A percentile compares a stretch with the other conserved stretches of the same genome.
These are phyloP conservation scores for Oreamnos americanus DNA, from an alignment of 2,113 vertebrate genomes.

Conservation along the genomic window DNA sequence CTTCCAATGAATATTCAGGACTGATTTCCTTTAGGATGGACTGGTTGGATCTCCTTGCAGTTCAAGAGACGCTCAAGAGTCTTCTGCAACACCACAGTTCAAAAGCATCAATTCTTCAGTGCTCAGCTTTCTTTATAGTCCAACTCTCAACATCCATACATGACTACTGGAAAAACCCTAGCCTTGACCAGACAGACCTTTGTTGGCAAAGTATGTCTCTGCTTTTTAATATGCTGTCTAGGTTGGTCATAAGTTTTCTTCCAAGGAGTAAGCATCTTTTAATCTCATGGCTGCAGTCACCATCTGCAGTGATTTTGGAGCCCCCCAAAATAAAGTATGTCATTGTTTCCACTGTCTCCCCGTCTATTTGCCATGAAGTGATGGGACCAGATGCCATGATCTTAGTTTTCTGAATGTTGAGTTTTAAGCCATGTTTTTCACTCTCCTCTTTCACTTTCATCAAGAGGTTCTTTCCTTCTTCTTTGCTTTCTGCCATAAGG, in stretches of 20 bases:
- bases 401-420: not conserved
- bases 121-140: not conserved
- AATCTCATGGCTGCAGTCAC: not conserved
- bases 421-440: not conserved
- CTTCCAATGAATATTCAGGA: not conserved
- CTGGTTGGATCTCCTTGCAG: not conserved
- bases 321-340: accelerated
- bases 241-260: not conserved
- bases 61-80: not conserved
- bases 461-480: not conserved
- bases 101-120: not conserved
- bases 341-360: not conserved
- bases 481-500: not conserved
- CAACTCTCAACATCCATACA: not conserved
- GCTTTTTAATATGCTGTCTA: not conserved
- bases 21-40: not conserved
- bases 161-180: not conserved
- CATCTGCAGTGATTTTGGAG: not conserved
- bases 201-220: not conserved
- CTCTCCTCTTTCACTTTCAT: not conserved
- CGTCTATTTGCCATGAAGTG: not conserved
- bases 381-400: not conserved
- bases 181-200: not conserved
- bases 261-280: not conserved
- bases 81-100: not conserved